Evolutionary conservation across 1,140 invertebrate genomes (phyloP).

Genomic region (Caerostris extrusa): DNA sequence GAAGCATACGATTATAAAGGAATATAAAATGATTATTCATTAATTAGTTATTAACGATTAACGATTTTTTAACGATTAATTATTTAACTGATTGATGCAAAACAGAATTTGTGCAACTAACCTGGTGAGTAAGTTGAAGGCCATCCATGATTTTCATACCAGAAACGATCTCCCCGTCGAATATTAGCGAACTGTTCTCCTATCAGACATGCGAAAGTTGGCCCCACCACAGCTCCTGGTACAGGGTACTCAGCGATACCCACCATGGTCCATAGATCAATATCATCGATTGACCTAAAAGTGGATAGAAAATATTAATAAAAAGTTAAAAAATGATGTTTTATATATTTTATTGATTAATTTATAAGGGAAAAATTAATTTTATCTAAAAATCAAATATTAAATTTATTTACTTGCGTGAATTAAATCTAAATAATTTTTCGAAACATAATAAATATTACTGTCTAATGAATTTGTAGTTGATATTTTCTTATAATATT

Average conservation of each 20-base stretch:
- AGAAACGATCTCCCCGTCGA: slow-evolving; percentile 95
- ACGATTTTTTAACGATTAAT: no score
- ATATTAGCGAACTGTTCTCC: slow-evolving; percentile 97
- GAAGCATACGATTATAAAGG: no score
- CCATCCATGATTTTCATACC: slow-evolving; percentile 91
- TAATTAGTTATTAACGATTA: no score
- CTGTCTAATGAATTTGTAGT: no score
- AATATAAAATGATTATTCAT: no score
- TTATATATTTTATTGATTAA: neutral
- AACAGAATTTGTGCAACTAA: neutral
- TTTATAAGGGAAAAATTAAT: neutral
- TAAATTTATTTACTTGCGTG: no score
- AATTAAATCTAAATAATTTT: no score
- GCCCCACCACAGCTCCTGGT: slow-evolving; percentile 78
- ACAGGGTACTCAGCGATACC: slow-evolving; percentile 81
- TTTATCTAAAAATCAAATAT: no score
- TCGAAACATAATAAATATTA: no score
- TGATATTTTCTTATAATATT: no score
- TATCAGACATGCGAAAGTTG: slow-evolving; percentile 94
- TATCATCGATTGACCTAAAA: slow-evolving; percentile 78
- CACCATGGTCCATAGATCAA: slow-evolving; percentile 79
- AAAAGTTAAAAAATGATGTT: neutral
- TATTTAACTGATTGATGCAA: no score
- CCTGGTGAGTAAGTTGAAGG: slow-evolving; percentile 86
- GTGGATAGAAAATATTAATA: neutral